Evolutionary conservation across 2,888 invertebrate genomes (phyloP), one percentile per base, ranked within the genome.

Genomic region (Choreutis nemorana): DNA sequence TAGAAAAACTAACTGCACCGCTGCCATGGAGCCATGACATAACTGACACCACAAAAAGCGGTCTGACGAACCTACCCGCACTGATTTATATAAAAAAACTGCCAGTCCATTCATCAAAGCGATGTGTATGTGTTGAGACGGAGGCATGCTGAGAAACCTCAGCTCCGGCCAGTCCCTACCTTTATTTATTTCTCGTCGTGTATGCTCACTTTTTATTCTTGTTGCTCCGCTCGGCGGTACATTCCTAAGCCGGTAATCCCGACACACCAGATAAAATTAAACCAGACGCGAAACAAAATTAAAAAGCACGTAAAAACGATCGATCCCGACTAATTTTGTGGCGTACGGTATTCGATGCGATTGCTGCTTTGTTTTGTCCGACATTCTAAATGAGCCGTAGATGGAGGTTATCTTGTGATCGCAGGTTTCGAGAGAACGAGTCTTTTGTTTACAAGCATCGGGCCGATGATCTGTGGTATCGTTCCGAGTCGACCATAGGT

Each of bases 261-360:
- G 68, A 70, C 75, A n/a, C n/a, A 68, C 67, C 65, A 63, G 73
- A 75, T 75, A 75, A 78, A 77, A 75, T 78, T 77, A 75, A 75
- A 71, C 72, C 75, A 78, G 78, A 78, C 78, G 70, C 66, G 66
- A 71, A 78, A 77, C 65, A 75, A 78, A 77, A 77, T 75, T 72
- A 77, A 77, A 77, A 75, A 62, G 68, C 63, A 65, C 53, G 68
- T 68, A 65, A 71, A 71, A 70, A 68, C 59, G 59, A 63, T 68
- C 65, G 67, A 66, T 60, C 59, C 60, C 53, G 49, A 72, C 75
- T 77, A 78, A 78, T 77, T 78, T 71, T 54, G 73, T 71, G 68
- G 62, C 58, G 72, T 70, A 67, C 65, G 71, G 63, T 55, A 58
- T 67, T 62, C 51, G 48, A 51, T 51, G 48, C 46, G 44, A 34